Conservation (phyloP, 2,888 invertebrate species). For the Zaprionus obscuricornis region DNA sequence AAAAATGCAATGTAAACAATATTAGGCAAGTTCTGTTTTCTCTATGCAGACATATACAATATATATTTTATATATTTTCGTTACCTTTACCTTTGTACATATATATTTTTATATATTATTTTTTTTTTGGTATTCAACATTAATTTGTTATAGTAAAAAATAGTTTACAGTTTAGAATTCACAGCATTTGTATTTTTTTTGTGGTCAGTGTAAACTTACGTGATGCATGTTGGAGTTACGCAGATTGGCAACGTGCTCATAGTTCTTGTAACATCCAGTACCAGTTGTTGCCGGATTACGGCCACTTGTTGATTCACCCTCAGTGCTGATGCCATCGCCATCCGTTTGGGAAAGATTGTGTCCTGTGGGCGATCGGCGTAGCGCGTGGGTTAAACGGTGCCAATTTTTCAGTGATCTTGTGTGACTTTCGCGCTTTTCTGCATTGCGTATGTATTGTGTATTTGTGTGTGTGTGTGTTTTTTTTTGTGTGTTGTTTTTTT, state of each 20-base stretch:
- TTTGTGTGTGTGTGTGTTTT: slow-evolving; percentile 15
- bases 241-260: slow-evolving; percentile 86
- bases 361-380: slow-evolving; percentile 87
- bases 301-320: slow-evolving; percentile 84
- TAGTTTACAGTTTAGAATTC: too few species aligned
- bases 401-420: slow-evolving; percentile 84
- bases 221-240: slow-evolving; percentile 81
- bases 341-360: slow-evolving; percentile 96
- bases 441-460: slow-evolving; percentile 43
- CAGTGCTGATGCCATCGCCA: slow-evolving; percentile 93
- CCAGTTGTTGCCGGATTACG: slow-evolving; percentile 89
- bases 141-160: too few species aligned
- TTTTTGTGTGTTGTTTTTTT: slow-evolving; percentile 20
- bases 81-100: too few species aligned
- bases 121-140: too few species aligned
- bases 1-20: slow-evolving; percentile 7
- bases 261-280: slow-evolving; percentile 91
- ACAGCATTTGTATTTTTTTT: too few species aligned
- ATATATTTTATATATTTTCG: too few species aligned
- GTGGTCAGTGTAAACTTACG: slow-evolving; percentile 66
- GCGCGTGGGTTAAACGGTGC: slow-evolving; percentile 84
- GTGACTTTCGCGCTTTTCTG: slow-evolving; percentile 84
- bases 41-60: too few species aligned
- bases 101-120: too few species aligned
- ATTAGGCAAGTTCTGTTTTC: slow-evolving; percentile 1